Evolutionary conservation across 2,888 invertebrate species (phyloP), one percentile per base, ranked within the genome.

Genomic region (Amaurobius ferox): DNA sequence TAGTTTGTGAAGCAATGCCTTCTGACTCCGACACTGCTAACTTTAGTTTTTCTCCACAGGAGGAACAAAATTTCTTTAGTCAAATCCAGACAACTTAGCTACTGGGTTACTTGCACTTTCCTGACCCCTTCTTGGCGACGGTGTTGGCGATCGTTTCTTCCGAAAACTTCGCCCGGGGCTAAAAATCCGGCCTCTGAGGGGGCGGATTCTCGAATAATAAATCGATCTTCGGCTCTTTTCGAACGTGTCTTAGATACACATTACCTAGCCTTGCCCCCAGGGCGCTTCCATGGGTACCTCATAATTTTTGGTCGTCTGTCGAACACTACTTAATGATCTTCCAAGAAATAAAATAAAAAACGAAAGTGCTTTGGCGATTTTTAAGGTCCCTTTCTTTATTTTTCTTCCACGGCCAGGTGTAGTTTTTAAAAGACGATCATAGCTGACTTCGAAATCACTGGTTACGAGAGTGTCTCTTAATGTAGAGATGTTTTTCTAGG

Each of bases 181-280:
- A 23, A 35, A 32, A 61, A 30, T 32, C 48, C 64, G 83, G 48
- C 23, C 55, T 66, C 67, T 66, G 83, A 83, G 77, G 77, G 77
- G 83, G 83, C 83, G 83, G 71, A 85, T 23, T 76, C 83, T 30
- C 28, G 55, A 71, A 77, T 85, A 85, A 85, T 77, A 85, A 77
- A 85, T 85, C 72, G 64, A 40, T 64, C 28, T 55, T 66, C 72
- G 66, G 35, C 77, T 44, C 61, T 48, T 66, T 72, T 72, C 48
- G 40, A 85, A 85, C 77, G 83, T 85, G 76, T 77, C 77, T 66
- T 28, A 72, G 77, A 78, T 77, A 72, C 55, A 28, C 70, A 83
- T 76, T 83, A 61, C 77, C 48, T 35, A 55, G 55, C 55, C 66
- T 26, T 68, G 40, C 81, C 81, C 81, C 35, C 71, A 77, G 77